Evolutionary conservation across 2,888 invertebrate species (phyloP).

Genomic region (Platycheirus albimanus): DNA sequence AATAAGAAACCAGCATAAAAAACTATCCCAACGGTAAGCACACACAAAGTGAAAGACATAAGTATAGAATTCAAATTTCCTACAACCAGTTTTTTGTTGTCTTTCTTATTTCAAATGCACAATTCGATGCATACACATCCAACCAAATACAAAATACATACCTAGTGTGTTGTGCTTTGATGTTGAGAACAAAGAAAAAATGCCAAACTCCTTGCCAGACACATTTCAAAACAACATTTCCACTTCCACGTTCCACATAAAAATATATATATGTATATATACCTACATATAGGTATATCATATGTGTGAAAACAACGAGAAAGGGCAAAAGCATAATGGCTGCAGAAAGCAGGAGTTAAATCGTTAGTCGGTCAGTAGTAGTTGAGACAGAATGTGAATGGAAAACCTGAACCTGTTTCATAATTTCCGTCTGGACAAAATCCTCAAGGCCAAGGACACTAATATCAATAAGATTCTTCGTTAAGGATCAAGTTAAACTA

Average conservation of each 20-base stretch:
- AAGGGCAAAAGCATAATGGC: slow-evolving; percentile 17
- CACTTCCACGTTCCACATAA: slow-evolving; percentile 1
- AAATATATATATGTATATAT: too few relatives aligned
- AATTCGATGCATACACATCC: slow-evolving; percentile 2
- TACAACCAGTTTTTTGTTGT: slow-evolving; percentile 39
- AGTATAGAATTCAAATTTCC: neutral
- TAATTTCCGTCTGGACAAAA: slow-evolving; percentile 54
- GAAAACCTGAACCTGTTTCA: slow-evolving; percentile 67
- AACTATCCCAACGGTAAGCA: slow-evolving; percentile 4
- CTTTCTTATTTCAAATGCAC: slow-evolving; percentile 44
- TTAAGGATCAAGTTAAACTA: neutral
- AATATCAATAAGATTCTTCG: neutral
- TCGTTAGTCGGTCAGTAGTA: slow-evolving; percentile 70
- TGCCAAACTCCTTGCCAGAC: neutral
- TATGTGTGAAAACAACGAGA: too few relatives aligned
- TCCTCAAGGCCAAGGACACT: slow-evolving; percentile 53
- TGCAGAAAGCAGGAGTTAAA: slow-evolving; percentile 31
- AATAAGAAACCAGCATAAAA: neutral
- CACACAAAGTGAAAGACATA: slow-evolving; percentile 15
- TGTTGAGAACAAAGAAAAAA: slow-evolving; percentile 1
- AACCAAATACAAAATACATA: neutral
- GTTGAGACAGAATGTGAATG: slow-evolving; percentile 55
- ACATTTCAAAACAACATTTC: neutral
- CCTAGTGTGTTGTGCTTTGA: neutral
- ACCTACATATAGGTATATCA: neutral